A percentile compares a stretch with the other conserved stretches of the same genome.
phyloP scores from a whole-genome alignment of 2,888 invertebrate species.

The Oscheius onirici region DNA sequence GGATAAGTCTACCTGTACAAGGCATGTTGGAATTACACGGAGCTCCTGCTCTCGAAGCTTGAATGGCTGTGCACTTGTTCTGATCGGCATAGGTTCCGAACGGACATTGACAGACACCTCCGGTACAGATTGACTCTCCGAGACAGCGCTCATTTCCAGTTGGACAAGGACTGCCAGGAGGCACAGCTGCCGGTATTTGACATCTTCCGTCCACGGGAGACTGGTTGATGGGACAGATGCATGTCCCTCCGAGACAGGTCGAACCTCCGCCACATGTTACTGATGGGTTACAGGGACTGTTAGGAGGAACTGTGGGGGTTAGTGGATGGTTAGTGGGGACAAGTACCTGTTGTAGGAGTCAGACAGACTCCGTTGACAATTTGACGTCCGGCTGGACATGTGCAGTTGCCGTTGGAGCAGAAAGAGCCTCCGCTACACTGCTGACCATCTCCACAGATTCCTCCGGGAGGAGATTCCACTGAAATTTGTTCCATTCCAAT shows the following conservation, averaged over 20 bases:
- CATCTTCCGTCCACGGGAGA: constrained; percentile 56
- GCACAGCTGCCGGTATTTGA: constrained; percentile 60
- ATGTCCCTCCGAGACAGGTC: constrained; percentile 47
- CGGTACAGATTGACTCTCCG: constrained; percentile 62
- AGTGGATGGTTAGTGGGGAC: not conserved
- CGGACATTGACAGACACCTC: constrained; percentile 52
- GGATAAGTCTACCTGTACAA: constrained; percentile 33
- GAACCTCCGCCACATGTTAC: constrained; percentile 48
- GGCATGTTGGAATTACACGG: constrained; percentile 36
- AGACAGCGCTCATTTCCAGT: constrained; percentile 49
- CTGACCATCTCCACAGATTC: constrained; percentile 22
- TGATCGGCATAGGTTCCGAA: constrained; percentile 35
- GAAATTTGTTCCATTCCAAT: not conserved
- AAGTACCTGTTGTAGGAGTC: constrained; percentile 66
- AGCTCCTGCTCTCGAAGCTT: constrained; percentile 43
- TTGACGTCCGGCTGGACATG: constrained; percentile 35
- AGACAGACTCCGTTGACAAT: constrained; percentile 67
- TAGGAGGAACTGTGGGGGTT: constrained; percentile 63
- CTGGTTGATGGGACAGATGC: constrained; percentile 56
- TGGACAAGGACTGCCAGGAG: constrained; percentile 61
- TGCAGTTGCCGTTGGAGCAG: constrained; percentile 64
- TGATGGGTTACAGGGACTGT: constrained; percentile 53
- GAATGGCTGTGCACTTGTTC: constrained; percentile 46
- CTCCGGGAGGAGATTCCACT: constrained; percentile 30
- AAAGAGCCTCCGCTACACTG: constrained; percentile 66